These are phyloP conservation scores for Turdus rufiventris DNA, from an alignment of 2,113 vertebrate species.

Conservation along the genomic window DNA sequence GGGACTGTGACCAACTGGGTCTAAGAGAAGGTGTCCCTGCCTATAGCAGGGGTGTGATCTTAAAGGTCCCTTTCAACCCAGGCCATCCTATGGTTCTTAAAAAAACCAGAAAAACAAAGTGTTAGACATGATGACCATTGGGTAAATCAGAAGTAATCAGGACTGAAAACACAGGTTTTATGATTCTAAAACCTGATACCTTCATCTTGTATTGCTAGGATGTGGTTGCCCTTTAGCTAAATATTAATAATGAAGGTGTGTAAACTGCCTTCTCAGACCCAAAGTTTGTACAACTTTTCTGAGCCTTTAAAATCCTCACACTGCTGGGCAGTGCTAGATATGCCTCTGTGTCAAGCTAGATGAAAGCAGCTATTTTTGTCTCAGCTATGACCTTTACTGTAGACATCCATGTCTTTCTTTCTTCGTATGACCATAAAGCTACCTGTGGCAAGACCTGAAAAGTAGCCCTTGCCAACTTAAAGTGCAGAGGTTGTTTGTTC, in stretches of 20 bases:
- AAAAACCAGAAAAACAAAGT: neutral
- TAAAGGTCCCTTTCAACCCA: neutral
- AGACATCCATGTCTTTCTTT: neutral
- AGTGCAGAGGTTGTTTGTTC: neutral
- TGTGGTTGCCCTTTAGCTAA: neutral
- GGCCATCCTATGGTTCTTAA: neutral
- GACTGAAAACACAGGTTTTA: neutral
- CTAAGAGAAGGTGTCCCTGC: neutral
- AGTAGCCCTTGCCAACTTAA: neutral
- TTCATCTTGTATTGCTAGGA: neutral
- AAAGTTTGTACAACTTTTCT: neutral
- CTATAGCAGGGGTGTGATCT: neutral
- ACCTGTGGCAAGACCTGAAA: neutral
- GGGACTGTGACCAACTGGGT: neutral
- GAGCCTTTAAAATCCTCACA: neutral
- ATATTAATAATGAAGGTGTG: neutral
- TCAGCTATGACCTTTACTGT: neutral
- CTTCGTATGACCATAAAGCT: neutral
- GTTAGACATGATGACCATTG: neutral
- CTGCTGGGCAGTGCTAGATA: neutral
- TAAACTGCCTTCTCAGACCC: neutral
- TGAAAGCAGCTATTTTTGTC: neutral
- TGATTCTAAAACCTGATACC: neutral
- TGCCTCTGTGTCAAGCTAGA: neutral
- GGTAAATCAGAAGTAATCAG: neutral